Percentiles rank a stretch among this genome's conserved stretches.
Evolutionary conservation across 1,140 invertebrate genomes (phyloP).

Genomic region (Rhynchophorus ferrugineus): DNA sequence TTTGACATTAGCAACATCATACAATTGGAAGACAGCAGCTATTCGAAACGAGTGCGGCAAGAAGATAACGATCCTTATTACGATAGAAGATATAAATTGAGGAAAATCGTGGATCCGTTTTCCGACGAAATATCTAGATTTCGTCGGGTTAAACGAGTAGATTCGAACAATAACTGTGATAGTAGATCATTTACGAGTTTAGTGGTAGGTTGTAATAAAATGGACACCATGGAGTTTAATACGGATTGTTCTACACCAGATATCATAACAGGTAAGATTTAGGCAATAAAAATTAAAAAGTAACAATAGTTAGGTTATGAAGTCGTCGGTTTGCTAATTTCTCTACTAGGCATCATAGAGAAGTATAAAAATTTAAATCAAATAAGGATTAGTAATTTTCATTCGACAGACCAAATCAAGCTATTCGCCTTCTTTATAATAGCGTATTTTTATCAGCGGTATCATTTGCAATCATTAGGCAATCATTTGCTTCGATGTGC

Average conservation of each 20-base stretch:
- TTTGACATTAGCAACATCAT: constrained; percentile 56
- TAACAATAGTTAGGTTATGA: too few species aligned
- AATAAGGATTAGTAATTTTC: too few species aligned
- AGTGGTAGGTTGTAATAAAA: constrained; percentile 57
- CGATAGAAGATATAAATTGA: constrained; percentile 36
- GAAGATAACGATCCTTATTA: constrained; percentile 26
- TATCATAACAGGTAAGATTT: constrained; percentile 40
- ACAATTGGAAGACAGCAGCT: constrained; percentile 35
- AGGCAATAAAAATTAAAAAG: too few species aligned
- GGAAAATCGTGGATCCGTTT: constrained; percentile 20
- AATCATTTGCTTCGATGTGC: too few species aligned
- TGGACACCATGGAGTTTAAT: constrained; percentile 64
- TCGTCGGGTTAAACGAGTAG: constrained; percentile 33
- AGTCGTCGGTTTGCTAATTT: too few species aligned
- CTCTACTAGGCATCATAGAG: too few species aligned
- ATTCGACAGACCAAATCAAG: too few species aligned
- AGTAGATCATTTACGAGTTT: constrained; percentile 50
- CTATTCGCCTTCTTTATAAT: too few species aligned
- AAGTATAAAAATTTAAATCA: background rate
- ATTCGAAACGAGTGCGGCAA: constrained; percentile 12
- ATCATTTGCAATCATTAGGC: too few species aligned
- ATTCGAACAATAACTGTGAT: constrained; percentile 41
- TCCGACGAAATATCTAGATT: background rate
- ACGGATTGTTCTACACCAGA: constrained; percentile 56
- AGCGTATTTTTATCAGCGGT: too few species aligned